Evolutionary conservation across 2,888 invertebrate species (phyloP).

Genomic region (Eupithecia dodoneata): DNA sequence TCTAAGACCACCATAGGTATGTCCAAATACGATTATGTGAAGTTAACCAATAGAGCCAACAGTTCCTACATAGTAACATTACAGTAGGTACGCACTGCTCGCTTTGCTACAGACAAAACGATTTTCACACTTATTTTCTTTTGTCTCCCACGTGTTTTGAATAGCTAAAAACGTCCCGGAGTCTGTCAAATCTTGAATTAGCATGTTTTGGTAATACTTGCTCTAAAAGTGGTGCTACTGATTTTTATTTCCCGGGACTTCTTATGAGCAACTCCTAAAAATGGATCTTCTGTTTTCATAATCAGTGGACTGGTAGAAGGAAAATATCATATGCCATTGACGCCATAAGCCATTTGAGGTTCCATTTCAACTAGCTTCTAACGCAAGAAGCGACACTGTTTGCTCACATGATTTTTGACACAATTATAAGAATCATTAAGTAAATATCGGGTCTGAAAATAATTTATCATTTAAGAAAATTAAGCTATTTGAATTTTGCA

Average conservation of each 20-base stretch:
- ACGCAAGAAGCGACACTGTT: background rate
- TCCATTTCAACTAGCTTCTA: background rate
- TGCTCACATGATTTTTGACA: background rate
- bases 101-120: conserved; percentile 60
- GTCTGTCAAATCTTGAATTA: conserved; percentile 60
- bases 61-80: conserved; percentile 22
- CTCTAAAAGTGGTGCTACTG: background rate
- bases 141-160: conserved; percentile 71
- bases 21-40: conserved; percentile 30
- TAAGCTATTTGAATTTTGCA: background rate
- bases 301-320: background rate
- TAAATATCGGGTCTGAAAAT: too few relatives aligned
- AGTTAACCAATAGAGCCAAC: conserved; percentile 53
- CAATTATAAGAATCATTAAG: too few relatives aligned
- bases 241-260: background rate
- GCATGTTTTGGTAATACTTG: background rate
- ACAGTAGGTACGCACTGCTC: conserved; percentile 43
- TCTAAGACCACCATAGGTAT: background rate
- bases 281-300: background rate
- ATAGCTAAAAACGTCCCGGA: conserved; percentile 66
- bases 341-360: background rate
- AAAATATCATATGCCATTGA: background rate
- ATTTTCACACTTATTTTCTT: conserved; percentile 66
- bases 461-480: background rate
- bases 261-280: background rate